Base-by-base conservation (phyloP, 2,113 vertebrate genomes). In the Athene noctua region DNA sequence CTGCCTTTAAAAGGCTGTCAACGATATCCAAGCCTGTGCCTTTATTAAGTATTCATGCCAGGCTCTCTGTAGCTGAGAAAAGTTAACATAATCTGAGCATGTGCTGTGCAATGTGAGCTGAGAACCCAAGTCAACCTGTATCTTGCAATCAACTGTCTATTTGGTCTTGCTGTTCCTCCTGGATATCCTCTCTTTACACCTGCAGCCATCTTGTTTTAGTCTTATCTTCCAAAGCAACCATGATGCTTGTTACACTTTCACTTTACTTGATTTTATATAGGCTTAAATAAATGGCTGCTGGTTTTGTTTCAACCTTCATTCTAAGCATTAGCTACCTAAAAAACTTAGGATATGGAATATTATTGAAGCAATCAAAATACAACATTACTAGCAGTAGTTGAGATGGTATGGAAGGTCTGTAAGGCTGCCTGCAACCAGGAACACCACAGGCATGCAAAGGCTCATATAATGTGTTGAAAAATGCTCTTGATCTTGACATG, bases 1-100 rank as follows among this genome's bases (percentile, higher is more conserved):
- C 40, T 68, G 70, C 44, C 66, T 95, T 83, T 92, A 90, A 92
- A 78, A 94, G 80, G 68, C 83, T 94, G 88, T 93, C 71, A 74
- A 67, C 0, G 67, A 72, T 96, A 92, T 59, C 73, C 83, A 91
- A 86, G 58, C 86, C 75, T 70, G n/a, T 3, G 10, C 75, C 58
- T 90, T 94, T 65, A 68, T 95, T 55, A 96, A 93, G 27, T 87
- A 92, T 96, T 95, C 84, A 80, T 91, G 77, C 66, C 19, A 72
- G 49, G 61, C 92, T 95, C 86, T 90, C 88, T 68, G 80, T 88
- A 88, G 77, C 86, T 86, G 66, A 71, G 88, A 71, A 67, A 89
- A 94, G 86, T 94, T 87, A 81, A 80, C 72, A 75, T 82, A 70
- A 83, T 89, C 73, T 81, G 72, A 86, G 80, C 80, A 52, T 84